A percentile compares a stretch with the other conserved stretches of the same genome.
Evolutionary conservation across 2,113 vertebrate species (phyloP).

Genomic region (Ptilorrhoa leucosticta): DNA sequence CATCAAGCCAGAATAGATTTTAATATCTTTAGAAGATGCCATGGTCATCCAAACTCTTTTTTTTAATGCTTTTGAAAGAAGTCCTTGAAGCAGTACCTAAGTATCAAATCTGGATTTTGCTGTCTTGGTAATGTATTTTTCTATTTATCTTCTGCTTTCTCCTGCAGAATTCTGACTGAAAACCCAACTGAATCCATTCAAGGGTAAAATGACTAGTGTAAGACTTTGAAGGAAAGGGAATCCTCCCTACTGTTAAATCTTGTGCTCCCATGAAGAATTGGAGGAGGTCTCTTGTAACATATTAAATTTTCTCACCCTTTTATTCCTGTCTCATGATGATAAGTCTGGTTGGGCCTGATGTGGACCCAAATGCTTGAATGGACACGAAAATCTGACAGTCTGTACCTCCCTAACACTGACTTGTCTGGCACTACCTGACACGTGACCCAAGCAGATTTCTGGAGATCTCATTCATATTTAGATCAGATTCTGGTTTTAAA

Average conservation of each 20-base stretch:
- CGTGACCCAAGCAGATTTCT: background rate
- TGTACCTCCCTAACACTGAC: background rate
- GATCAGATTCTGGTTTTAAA: background rate
- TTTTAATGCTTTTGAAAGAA: background rate
- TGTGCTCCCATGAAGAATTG: background rate
- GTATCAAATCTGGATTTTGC: background rate
- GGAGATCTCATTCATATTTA: background rate
- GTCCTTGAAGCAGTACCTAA: background rate
- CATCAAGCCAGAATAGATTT: background rate
- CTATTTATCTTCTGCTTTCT: background rate
- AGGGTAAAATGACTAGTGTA: background rate
- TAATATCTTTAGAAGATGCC: background rate
- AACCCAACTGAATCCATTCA: background rate
- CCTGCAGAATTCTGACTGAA: background rate
- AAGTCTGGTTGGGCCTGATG: background rate
- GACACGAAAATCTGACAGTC: background rate
- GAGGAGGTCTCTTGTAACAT: background rate
- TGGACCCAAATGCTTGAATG: background rate
- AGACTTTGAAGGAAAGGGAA: background rate
- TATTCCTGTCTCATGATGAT: background rate
- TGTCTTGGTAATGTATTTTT: background rate
- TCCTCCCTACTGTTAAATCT: background rate
- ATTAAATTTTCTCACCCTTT: background rate
- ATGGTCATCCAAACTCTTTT: background rate
- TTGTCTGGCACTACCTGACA: background rate